Percentiles rank a stretch among this genome's conserved stretches.
Evolutionary conservation across 2,888 invertebrate species (phyloP).

Genomic region (Aplocera efformata): DNA sequence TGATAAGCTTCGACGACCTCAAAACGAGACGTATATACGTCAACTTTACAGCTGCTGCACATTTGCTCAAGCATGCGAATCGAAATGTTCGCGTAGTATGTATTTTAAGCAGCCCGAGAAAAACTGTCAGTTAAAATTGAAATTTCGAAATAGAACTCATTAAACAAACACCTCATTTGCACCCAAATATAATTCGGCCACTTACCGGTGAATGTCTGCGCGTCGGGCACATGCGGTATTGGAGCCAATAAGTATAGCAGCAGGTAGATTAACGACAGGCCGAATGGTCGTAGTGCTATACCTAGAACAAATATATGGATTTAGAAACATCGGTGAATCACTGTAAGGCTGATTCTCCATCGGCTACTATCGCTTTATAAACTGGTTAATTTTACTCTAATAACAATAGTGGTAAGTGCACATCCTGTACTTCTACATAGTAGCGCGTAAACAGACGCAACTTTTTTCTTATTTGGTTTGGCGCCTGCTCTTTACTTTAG

Average conservation of each 20-base stretch:
- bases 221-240: slow-evolving; percentile 86
- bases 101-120: slow-evolving; percentile 6
- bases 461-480: no score
- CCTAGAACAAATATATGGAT: slow-evolving; percentile 79
- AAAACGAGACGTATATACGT: slow-evolving; percentile 16
- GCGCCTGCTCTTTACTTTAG: no score
- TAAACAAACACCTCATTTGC: background rate
- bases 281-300: slow-evolving; percentile 89
- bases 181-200: slow-evolving; percentile 11
- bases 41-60: slow-evolving; percentile 8
- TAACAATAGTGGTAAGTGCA: no score
- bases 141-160: slow-evolving; percentile 11
- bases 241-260: slow-evolving; percentile 88
- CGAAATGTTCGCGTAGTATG: slow-evolving; percentile 8
- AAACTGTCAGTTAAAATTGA: slow-evolving; percentile 5
- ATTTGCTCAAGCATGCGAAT: slow-evolving; percentile 5
- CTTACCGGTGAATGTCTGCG: slow-evolving; percentile 83
- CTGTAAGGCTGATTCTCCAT: no score
- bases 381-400: no score
- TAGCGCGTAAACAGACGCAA: no score
- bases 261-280: slow-evolving; percentile 89
- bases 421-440: no score
- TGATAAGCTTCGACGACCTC: slow-evolving; percentile 24
- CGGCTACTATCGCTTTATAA: no score
- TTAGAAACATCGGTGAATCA: background rate